Base-by-base conservation (phyloP, 2,797 vertebrate genomes). In the Pangasius larnaudii region DNA sequence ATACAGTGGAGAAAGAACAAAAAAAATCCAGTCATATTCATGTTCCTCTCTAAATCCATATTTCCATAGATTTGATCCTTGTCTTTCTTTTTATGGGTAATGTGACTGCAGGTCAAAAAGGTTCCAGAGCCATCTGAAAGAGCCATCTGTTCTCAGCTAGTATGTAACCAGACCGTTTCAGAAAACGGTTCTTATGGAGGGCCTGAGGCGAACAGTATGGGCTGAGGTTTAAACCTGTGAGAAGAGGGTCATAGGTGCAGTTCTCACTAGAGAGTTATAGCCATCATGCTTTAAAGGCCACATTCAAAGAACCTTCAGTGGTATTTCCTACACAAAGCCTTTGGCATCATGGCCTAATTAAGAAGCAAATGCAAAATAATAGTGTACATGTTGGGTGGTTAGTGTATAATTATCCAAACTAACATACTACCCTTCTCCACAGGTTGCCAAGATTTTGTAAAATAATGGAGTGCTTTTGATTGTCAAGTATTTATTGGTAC, bases 101-200 rank as follows among this genome's bases (percentile, higher is more conserved):
- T 58, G 33, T 80, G 49, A 53, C 49, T 56, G 85, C 24, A 67
- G 75, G 75, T 86, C 59, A 67, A 51, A 86, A 89, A 71, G 85
- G 61, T 67, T 89, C 58, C 85, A 67, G 59, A 46, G 59, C 82
- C 33, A 42, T 89, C 61, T 86, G 71, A 86, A 83, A n/a, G 78
- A 58, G 58, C 85, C 88, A 89, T 89, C 81, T 89, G 88, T 78
- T 87, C 81, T 42, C 51, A 69, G 53, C 85, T 72, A 67, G 88
- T 72, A 51, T 36, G 85, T 87, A 89, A 89, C 80, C 18, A 53
- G 88, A 89, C 59, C 33, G 36, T 59, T 24, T 69, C 5, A 39
- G 33, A 83, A 78, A 61, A 79, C 7, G 19, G 51, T 86, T 84
- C 61, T 46, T n/a, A 9, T 33, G 49, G 53, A 87, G 53, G 33